phyloP scores from a whole-genome alignment of 2,888 invertebrate genomes.

The Boloria selene region DNA sequence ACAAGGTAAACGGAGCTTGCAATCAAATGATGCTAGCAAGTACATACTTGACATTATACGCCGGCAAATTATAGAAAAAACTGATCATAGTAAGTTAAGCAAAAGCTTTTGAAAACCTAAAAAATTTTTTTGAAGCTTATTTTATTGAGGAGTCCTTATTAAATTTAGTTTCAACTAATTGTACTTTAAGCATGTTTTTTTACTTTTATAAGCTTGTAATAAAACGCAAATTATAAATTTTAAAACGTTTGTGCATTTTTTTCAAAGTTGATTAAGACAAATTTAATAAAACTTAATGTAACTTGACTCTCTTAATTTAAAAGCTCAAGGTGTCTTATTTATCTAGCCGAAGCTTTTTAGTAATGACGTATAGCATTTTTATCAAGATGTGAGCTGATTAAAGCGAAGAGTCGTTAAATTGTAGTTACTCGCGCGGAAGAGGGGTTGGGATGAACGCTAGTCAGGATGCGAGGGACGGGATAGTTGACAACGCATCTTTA shows the following conservation, averaged over 20 bases:
- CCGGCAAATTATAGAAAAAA: too few relatives aligned
- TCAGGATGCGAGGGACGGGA: constrained; percentile 15
- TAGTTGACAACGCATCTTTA: background rate
- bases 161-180: too few relatives aligned
- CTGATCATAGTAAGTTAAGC: too few relatives aligned
- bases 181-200: background rate
- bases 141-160: too few relatives aligned
- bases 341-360: background rate
- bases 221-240: constrained; percentile 10
- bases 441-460: constrained; percentile 22
- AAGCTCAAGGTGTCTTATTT: background rate
- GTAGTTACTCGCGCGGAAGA: constrained; percentile 18
- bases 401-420: constrained; percentile 18
- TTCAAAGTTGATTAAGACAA: constrained; percentile 16
- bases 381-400: constrained; percentile 18
- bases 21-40: too few relatives aligned
- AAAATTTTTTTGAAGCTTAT: too few relatives aligned
- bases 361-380: constrained; percentile 10
- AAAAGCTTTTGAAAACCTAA: too few relatives aligned
- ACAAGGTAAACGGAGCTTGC: too few relatives aligned
- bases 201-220: background rate
- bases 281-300: constrained; percentile 15
- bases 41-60: too few relatives aligned
- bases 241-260: constrained; percentile 6
- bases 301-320: constrained; percentile 16